Evolutionary conservation across 2,797 vertebrate genomes (phyloP).

Genomic region (Chlorospingus flavigularis): DNA sequence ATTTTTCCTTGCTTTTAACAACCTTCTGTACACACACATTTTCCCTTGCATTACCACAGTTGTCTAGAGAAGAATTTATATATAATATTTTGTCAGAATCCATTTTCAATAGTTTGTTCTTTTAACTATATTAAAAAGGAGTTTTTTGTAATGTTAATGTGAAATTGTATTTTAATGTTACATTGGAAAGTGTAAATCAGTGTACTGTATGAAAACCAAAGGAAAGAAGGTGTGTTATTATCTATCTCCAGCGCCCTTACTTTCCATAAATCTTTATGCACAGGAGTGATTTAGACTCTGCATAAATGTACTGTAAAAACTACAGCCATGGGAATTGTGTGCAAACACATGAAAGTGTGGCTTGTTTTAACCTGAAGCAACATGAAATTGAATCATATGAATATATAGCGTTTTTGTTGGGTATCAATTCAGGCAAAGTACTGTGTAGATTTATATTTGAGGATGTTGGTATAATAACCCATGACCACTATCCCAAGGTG

Average conservation of each 20-base stretch:
- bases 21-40: not conserved
- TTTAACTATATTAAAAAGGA: not conserved
- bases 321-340: conserved; percentile 53
- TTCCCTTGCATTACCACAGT: not conserved
- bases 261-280: conserved; percentile 57
- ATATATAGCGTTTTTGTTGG: conserved; percentile 31
- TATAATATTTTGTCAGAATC: not conserved
- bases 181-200: not conserved
- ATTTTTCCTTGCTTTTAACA: not conserved
- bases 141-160: not conserved
- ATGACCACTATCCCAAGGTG: conserved; percentile 41
- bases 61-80: conserved; percentile 12
- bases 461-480: conserved; percentile 52
- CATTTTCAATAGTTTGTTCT: not conserved
- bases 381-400: conserved; percentile 66
- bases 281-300: conserved; percentile 18
- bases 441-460: conserved; percentile 44
- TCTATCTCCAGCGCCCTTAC: conserved; percentile 46
- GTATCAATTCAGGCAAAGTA: conserved; percentile 37
- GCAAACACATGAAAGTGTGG: conserved; percentile 63
- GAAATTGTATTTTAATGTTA: conserved; percentile 2
- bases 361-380: conserved; percentile 75
- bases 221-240: not conserved
- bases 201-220: not conserved
- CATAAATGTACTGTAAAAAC: conserved; percentile 45